Percentiles rank a stretch among this genome's conserved stretches.
Conservation (phyloP, 30 jellyfish, hydroid and myxozoan species). For the Clytia hemisphaerica region DNA sequence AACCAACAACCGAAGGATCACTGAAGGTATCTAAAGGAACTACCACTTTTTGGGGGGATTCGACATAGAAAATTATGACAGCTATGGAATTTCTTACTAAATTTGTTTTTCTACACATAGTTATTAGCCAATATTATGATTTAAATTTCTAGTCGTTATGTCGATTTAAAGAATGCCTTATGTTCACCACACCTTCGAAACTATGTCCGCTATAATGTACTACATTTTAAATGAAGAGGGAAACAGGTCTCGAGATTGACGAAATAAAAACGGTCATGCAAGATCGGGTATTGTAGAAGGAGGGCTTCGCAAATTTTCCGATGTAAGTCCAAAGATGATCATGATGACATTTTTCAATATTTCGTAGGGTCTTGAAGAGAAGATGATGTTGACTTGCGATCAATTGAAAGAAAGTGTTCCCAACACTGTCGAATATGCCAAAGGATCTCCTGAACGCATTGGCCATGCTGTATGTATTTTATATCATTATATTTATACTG, state of each 20-base stretch:
- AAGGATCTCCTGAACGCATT: constrained; percentile 73
- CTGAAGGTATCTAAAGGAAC: constrained; percentile 58
- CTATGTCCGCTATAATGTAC: not conserved
- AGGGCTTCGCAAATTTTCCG: no score
- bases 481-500: not conserved
- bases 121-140: not conserved
- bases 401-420: constrained; percentile 73
- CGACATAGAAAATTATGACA: no score
- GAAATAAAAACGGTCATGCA: no score
- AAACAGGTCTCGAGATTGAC: no score
- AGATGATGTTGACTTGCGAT: constrained; percentile 78
- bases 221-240: not conserved
- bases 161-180: no score
- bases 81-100: no score
- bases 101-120: no score
- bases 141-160: no score
- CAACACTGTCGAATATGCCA: constrained; percentile 81
- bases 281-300: no score
- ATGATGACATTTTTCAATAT: not conserved
- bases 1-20: constrained; percentile 81
- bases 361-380: constrained; percentile 83
- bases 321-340: no score
- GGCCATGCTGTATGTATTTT: constrained; percentile 69
- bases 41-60: no score
- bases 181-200: no score